These are phyloP conservation scores for Dicranocentrus wangi DNA, from an alignment of 2,888 invertebrate species.

Conservation along the genomic window DNA sequence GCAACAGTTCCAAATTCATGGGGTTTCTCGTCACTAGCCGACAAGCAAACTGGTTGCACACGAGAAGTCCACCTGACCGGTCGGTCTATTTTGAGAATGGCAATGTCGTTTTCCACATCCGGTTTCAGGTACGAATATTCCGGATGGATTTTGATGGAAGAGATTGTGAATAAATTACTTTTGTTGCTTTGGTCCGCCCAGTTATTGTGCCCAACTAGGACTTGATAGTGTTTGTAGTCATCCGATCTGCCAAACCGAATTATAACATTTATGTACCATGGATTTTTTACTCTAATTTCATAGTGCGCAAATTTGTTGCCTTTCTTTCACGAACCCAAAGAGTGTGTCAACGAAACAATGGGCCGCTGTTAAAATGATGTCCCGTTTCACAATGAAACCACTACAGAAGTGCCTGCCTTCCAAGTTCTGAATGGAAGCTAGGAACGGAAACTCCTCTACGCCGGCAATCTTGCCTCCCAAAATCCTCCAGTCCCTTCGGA, in stretches of 20 bases:
- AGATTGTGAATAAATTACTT: constrained; percentile 25
- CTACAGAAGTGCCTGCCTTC: constrained; percentile 58
- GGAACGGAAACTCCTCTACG: constrained; percentile 59
- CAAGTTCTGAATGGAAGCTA: constrained; percentile 56
- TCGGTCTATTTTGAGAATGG: constrained; percentile 44
- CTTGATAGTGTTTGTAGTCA: constrained; percentile 22
- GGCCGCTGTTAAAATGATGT: constrained; percentile 45
- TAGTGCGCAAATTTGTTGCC: too few species aligned
- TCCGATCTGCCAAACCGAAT: too few species aligned
- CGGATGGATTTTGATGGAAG: constrained; percentile 41
- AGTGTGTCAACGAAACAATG: constrained; percentile 54
- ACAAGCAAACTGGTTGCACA: constrained; percentile 60
- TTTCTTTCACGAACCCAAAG: constrained; percentile 31
- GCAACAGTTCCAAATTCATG: constrained; percentile 34
- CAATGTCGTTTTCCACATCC: constrained; percentile 63
- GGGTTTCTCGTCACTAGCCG: constrained; percentile 7
- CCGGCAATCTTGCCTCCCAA: constrained; percentile 47
- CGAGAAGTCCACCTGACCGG: constrained; percentile 36
- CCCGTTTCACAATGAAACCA: constrained; percentile 41
- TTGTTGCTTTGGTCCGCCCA: constrained; percentile 15
- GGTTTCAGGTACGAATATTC: constrained; percentile 60
- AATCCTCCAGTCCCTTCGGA: too few species aligned
- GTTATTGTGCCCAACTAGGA: constrained; percentile 42
- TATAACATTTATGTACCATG: too few species aligned
- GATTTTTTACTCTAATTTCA: too few species aligned